Conservation (phyloP, 2,797 vertebrate species). For the Lepidocolaptes lacrymiger region DNA sequence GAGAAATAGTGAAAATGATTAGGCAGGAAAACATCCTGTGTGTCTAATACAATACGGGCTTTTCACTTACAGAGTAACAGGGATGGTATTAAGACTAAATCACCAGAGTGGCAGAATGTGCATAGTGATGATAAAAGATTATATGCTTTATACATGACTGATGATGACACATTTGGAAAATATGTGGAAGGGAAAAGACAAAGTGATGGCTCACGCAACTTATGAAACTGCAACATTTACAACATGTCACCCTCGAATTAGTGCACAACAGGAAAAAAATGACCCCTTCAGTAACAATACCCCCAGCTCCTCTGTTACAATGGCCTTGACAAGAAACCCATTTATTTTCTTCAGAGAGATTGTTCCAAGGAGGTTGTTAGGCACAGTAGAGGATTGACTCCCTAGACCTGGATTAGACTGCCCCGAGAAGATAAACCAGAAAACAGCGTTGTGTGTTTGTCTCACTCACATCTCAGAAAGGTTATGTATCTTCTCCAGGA, state of each 20-base stretch:
- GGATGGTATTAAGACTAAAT: constrained; percentile 44
- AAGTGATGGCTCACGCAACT: constrained; percentile 33
- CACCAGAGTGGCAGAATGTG: constrained; percentile 24
- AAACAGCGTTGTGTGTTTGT: background rate
- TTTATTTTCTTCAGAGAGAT: constrained; percentile 40
- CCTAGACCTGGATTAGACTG: background rate
- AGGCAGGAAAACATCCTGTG: background rate
- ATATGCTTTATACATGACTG: constrained; percentile 49
- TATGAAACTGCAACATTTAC: constrained; percentile 45
- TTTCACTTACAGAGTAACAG: constrained; percentile 37
- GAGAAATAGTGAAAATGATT: background rate
- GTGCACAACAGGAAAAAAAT: constrained; percentile 55
- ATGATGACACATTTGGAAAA: constrained; percentile 50
- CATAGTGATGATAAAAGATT: constrained; percentile 59
- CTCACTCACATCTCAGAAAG: background rate
- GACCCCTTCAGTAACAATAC: constrained; percentile 48
- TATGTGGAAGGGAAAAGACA: constrained; percentile 37
- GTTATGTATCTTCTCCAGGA: background rate
- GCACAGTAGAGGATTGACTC: background rate
- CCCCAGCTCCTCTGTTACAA: constrained; percentile 43
- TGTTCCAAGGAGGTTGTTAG: background rate
- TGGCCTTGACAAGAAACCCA: constrained; percentile 42
- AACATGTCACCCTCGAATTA: constrained; percentile 50
- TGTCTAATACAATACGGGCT: background rate
- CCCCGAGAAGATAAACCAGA: background rate